These are phyloP conservation scores for Theretra japonica DNA, from an alignment of 2,888 invertebrate genomes.

Conservation along the genomic window DNA sequence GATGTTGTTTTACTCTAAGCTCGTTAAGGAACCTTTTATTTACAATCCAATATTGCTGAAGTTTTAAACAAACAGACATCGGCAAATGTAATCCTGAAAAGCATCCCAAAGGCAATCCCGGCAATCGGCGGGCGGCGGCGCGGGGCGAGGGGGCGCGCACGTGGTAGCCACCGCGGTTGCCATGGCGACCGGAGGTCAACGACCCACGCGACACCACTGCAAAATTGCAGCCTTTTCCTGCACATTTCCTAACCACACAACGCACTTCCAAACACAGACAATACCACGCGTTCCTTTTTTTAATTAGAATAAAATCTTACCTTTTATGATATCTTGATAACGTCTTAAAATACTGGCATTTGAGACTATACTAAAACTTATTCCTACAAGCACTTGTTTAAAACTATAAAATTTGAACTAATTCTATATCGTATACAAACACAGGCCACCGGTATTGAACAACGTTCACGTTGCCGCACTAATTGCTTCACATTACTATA, in stretches of 20 bases:
- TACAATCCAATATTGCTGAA: constrained; percentile 25
- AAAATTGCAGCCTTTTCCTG: constrained; percentile 32
- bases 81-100: constrained; percentile 15
- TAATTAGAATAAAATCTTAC: constrained; percentile 12
- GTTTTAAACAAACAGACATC: constrained; percentile 21
- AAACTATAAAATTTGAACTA: constrained; percentile 25
- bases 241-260: constrained; percentile 23
- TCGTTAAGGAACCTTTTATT: constrained; percentile 17
- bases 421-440: constrained; percentile 51
- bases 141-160: constrained; percentile 52
- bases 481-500: constrained; percentile 35
- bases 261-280: constrained; percentile 20
- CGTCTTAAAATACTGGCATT: neutral
- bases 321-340: neutral
- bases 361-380: constrained; percentile 8
- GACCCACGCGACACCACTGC: constrained; percentile 61
- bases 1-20: constrained; percentile 11
- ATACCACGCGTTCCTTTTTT: neutral
- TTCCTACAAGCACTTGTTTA: constrained; percentile 19
- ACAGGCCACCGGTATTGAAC: constrained; percentile 51
- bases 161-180: constrained; percentile 67
- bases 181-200: constrained; percentile 74
- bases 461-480: constrained; percentile 43
- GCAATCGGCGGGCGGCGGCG: constrained; percentile 60
- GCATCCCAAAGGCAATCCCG: constrained; percentile 25